These are phyloP conservation scores for Lasioglossum oenotherae DNA, from an alignment of 2,888 invertebrate genomes.

Conservation along the genomic window DNA sequence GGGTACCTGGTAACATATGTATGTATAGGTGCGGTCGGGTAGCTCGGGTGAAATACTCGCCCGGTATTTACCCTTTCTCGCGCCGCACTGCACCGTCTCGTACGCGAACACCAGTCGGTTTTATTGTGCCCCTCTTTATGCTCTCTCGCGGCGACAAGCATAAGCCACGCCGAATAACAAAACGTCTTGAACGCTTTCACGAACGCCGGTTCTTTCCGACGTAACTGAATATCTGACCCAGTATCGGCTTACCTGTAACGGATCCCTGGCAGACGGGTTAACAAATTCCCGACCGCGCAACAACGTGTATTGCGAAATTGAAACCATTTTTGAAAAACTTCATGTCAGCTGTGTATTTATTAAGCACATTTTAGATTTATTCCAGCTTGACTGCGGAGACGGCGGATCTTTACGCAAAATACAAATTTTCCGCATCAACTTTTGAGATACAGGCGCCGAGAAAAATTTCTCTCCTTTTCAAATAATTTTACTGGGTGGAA, in stretches of 20 bases:
- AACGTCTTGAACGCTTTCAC: slow-evolving; percentile 15
- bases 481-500: too few relatives aligned
- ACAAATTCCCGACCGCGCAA: slow-evolving; percentile 17
- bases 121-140: slow-evolving; percentile 27
- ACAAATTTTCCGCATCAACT: too few relatives aligned
- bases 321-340: too few relatives aligned
- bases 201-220: slow-evolving; percentile 14
- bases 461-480: too few relatives aligned
- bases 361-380: too few relatives aligned
- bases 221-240: slow-evolving; percentile 45
- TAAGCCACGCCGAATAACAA: background rate
- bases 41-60: background rate
- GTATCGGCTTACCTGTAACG: slow-evolving; percentile 26
- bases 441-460: too few relatives aligned
- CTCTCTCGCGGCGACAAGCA: background rate
- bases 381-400: too few relatives aligned
- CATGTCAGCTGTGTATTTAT: too few relatives aligned
- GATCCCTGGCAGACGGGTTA: slow-evolving; percentile 4
- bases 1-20: background rate
- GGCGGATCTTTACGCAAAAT: too few relatives aligned
- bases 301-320: background rate
- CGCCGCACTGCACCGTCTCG: background rate
- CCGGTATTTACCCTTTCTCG: background rate
- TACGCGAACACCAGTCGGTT: background rate
- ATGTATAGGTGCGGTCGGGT: background rate